Evolutionary conservation across 2,888 invertebrate species (phyloP).

Genomic region (Agapostemon virescens): DNA sequence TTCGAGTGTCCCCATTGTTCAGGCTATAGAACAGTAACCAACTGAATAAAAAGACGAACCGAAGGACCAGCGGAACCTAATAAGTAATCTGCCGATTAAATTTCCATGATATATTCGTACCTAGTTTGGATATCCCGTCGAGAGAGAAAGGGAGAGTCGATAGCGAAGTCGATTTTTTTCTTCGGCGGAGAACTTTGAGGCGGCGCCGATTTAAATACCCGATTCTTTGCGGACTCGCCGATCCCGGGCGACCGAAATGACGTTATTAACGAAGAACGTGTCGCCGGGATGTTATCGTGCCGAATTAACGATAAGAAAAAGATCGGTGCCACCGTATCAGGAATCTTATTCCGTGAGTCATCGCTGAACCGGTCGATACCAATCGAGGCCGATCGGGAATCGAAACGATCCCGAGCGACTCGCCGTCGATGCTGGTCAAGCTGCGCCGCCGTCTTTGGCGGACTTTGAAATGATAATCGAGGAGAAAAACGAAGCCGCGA

Average conservation of each 20-base stretch:
- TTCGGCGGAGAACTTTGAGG: conserved; percentile 13
- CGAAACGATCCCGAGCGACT: conserved; percentile 44
- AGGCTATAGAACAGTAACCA: background rate
- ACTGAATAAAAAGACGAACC: background rate
- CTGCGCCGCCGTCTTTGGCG: conserved; percentile 49
- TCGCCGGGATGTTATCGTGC: conserved; percentile 63
- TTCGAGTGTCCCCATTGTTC: background rate
- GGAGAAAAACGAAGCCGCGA: conserved; percentile 38
- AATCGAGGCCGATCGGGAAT: conserved; percentile 62
- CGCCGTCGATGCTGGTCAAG: conserved; percentile 22
- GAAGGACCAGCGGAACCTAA: background rate
- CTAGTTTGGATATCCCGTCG: background rate
- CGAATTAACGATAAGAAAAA: conserved; percentile 62
- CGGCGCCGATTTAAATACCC: conserved; percentile 26
- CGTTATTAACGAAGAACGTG: conserved; percentile 64
- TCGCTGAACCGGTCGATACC: conserved; percentile 66
- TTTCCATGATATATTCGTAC: background rate
- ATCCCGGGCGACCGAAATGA: conserved; percentile 54
- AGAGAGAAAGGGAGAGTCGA: background rate
- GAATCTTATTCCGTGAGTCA: conserved; percentile 58
- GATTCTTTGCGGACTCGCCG: conserved; percentile 20
- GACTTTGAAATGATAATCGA: conserved; percentile 51
- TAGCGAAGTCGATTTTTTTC: background rate
- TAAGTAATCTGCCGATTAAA: background rate
- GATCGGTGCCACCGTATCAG: conserved; percentile 46